Percentiles rank a stretch among this genome's conserved stretches.
phyloP scores from a whole-genome alignment of 1,140 invertebrate genomes.

The Drosophila kikkawai region DNA sequence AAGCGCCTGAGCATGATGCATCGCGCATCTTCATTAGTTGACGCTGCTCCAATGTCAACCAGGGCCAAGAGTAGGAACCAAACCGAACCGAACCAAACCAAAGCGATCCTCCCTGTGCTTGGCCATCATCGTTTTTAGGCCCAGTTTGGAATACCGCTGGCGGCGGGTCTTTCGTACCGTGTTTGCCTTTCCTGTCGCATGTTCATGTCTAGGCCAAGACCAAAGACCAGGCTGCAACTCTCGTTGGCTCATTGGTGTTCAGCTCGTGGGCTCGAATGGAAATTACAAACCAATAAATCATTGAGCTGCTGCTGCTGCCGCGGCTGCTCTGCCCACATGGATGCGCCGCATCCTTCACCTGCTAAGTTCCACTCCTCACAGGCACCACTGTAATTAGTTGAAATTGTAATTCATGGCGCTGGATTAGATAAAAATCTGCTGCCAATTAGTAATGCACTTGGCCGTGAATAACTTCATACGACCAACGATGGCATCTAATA shows the following conservation, averaged over 20 bases:
- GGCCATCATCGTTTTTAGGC: constrained; percentile 72
- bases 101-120: constrained; percentile 18
- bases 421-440: constrained; percentile 81
- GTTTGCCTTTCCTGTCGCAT: constrained; percentile 80
- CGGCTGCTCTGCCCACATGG: constrained; percentile 41
- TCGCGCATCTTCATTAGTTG: constrained; percentile 82
- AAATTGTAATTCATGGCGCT: constrained; percentile 81
- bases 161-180: constrained; percentile 55
- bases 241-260: constrained; percentile 58
- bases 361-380: constrained; percentile 39
- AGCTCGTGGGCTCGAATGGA: constrained; percentile 77
- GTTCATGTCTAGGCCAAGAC: constrained; percentile 57
- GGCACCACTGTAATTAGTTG: constrained; percentile 76
- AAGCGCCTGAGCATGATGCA: constrained; percentile 77
- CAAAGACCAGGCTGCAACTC: constrained; percentile 16
- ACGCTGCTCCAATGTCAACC: constrained; percentile 75
- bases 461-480: constrained; percentile 69
- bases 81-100: no score
- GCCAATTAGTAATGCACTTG: constrained; percentile 78
- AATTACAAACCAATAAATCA: constrained; percentile 83
- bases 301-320: constrained; percentile 45
- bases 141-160: constrained; percentile 73
- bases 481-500: constrained; percentile 59
- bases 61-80: not conserved
- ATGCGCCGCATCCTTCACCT: constrained; percentile 41